Conservation (phyloP, 2,888 invertebrate genomes). For the Ptychoptera contaminata region DNA sequence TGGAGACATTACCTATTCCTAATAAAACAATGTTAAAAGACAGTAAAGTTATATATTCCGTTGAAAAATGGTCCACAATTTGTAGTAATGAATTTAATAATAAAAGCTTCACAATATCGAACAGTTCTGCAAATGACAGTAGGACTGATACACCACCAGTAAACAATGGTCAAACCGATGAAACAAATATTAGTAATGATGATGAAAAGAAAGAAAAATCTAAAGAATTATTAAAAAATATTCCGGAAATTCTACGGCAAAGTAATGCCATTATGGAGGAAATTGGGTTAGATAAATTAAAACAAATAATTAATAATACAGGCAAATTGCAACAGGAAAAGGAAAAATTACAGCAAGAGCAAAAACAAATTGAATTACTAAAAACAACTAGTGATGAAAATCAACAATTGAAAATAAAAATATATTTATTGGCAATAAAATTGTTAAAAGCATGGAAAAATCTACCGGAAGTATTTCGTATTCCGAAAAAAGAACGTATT, state of each 20-base stretch:
- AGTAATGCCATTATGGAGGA: neutral
- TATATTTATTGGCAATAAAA: constrained; percentile 15
- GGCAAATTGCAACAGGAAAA: neutral
- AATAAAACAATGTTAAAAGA: constrained; percentile 88
- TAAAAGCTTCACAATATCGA: constrained; percentile 13
- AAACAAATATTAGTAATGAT: neutral
- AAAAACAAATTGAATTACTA: neutral
- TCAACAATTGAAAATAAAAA: neutral
- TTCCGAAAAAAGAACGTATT: constrained; percentile 84
- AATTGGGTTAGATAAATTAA: neutral
- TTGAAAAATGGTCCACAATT: constrained; percentile 64
- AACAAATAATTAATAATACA: neutral
- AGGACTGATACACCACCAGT: constrained; percentile 13
- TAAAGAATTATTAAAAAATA: neutral
- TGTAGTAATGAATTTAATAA: constrained; percentile 12
- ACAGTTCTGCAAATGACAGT: constrained; percentile 13
- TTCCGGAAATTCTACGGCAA: neutral
- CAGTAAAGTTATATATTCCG: constrained; percentile 70
- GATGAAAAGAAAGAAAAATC: constrained; percentile 5
- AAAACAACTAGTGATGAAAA: constrained; percentile 6
- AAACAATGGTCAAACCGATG: neutral
- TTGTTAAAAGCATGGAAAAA: constrained; percentile 21
- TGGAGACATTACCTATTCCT: constrained; percentile 76
- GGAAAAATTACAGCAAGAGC: neutral
- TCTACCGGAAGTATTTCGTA: constrained; percentile 52